phyloP scores from a whole-genome alignment of 2,888 invertebrate species.

The Sturmia bella region DNA sequence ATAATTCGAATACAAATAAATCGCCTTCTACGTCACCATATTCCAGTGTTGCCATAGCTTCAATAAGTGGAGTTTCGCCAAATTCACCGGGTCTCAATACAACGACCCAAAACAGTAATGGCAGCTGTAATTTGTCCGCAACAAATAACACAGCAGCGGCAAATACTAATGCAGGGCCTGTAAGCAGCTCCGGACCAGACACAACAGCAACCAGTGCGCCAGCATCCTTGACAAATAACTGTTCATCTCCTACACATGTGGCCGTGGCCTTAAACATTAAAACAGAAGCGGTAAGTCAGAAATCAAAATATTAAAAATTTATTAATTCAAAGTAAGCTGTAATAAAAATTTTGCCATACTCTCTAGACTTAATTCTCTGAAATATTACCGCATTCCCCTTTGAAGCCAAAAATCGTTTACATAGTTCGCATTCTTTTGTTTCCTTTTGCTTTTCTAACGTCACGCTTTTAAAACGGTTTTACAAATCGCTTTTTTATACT shows the following conservation, averaged over 20 bases:
- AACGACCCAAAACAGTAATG: slow-evolving; percentile 72
- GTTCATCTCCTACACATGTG: slow-evolving; percentile 62
- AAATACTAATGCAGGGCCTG: slow-evolving; percentile 70
- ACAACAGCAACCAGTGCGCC: slow-evolving; percentile 31
- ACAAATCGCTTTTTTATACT: slow-evolving; percentile 59
- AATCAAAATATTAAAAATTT: background rate
- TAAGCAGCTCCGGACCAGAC: slow-evolving; percentile 68
- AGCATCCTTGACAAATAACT: slow-evolving; percentile 17
- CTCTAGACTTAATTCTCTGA: too few relatives aligned
- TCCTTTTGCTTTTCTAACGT: slow-evolving; percentile 42
- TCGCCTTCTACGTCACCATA: slow-evolving; percentile 73
- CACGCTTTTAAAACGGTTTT: slow-evolving; percentile 48
- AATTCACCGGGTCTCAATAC: slow-evolving; percentile 67
- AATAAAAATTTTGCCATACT: too few relatives aligned
- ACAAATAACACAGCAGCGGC: slow-evolving; percentile 70
- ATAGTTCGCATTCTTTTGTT: slow-evolving; percentile 49
- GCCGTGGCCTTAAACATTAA: slow-evolving; percentile 77
- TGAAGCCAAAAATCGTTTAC: slow-evolving; percentile 11
- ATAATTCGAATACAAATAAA: slow-evolving; percentile 79
- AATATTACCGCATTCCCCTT: background rate
- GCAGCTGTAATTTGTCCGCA: slow-evolving; percentile 66
- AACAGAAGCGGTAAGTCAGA: slow-evolving; percentile 78
- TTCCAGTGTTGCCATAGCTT: slow-evolving; percentile 71
- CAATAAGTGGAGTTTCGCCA: slow-evolving; percentile 67
- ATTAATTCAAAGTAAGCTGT: background rate